Conservation (phyloP, 2,888 invertebrate genomes). For the Melanargia galathea region DNA sequence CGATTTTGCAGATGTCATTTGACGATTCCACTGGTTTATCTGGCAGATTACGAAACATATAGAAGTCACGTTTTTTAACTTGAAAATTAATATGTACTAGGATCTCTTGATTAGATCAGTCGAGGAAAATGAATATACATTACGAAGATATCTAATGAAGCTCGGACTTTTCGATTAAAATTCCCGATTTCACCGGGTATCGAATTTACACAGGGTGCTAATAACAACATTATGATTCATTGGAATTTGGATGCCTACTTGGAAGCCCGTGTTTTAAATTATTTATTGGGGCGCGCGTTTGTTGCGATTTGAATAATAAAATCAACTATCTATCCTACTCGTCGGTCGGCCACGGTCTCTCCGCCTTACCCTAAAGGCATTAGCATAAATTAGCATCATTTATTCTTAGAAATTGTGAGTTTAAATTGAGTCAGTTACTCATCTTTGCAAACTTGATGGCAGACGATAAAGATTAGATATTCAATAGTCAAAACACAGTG, state of each 20-base stretch:
- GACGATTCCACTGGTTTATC: too few relatives aligned
- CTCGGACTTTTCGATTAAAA: not conserved
- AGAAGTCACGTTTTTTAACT: too few relatives aligned
- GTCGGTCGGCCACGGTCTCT: slow-evolving; percentile 18
- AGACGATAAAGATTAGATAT: slow-evolving; percentile 18
- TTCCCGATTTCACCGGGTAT: not conserved
- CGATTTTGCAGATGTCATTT: too few relatives aligned
- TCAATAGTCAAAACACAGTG: not conserved
- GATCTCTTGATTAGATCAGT: not conserved
- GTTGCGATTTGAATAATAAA: slow-evolving; percentile 35
- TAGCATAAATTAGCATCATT: slow-evolving; percentile 72
- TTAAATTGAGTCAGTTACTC: slow-evolving; percentile 63
- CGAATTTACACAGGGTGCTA: not conserved
- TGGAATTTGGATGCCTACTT: slow-evolving; percentile 8
- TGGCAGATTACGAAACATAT: too few relatives aligned
- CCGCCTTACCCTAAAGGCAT: slow-evolving; percentile 28
- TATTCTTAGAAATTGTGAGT: slow-evolving; percentile 71
- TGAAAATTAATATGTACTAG: not conserved
- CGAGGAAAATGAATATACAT: not conserved
- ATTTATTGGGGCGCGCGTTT: slow-evolving; percentile 27
- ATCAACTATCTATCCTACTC: slow-evolving; percentile 32
- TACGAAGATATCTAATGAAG: not conserved
- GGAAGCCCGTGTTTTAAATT: slow-evolving; percentile 26
- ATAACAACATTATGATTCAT: not conserved
- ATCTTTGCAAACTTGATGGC: slow-evolving; percentile 33